phyloP scores from a whole-genome alignment of 1,140 invertebrate species.

The Dryas iulia region DNA sequence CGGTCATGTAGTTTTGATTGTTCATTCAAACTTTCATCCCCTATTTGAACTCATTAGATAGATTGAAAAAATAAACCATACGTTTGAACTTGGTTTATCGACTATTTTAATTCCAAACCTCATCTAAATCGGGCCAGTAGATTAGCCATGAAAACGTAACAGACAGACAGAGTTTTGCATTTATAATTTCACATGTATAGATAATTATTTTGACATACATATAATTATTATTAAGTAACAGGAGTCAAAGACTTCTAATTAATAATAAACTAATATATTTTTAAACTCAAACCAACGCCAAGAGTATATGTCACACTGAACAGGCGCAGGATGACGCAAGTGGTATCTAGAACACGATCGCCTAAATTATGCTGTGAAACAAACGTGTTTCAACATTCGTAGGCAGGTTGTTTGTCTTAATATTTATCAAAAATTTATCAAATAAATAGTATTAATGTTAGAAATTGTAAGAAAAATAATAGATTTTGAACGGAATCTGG shows the following conservation, averaged over 20 bases:
- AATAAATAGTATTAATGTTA: background rate
- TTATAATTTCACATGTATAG: too few relatives aligned
- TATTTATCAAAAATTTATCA: background rate
- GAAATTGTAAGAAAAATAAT: too few relatives aligned
- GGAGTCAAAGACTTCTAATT: background rate
- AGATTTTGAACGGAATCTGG: too few relatives aligned
- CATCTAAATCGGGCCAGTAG: too few relatives aligned
- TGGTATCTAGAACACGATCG: constrained; percentile 18
- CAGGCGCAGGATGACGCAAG: constrained; percentile 20
- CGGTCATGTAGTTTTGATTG: too few relatives aligned
- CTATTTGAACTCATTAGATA: too few relatives aligned
- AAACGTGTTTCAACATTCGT: constrained; percentile 15
- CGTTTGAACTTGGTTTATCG: too few relatives aligned
- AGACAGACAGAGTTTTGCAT: too few relatives aligned
- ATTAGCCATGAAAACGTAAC: too few relatives aligned
- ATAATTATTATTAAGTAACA: background rate
- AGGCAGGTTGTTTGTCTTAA: constrained; percentile 7
- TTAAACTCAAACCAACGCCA: constrained; percentile 12
- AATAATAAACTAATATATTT: constrained; percentile 10
- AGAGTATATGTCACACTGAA: constrained; percentile 16
- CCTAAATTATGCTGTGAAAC: constrained; percentile 17
- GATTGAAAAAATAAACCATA: too few relatives aligned
- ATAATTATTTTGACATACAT: background rate
- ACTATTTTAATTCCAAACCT: too few relatives aligned
- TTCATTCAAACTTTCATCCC: too few relatives aligned